A percentile compares a stretch with the other conserved stretches of the same genome.
These are phyloP conservation scores for Loriculus beryllinus DNA, from an alignment of 2,797 vertebrate species.

Conservation along the genomic window DNA sequence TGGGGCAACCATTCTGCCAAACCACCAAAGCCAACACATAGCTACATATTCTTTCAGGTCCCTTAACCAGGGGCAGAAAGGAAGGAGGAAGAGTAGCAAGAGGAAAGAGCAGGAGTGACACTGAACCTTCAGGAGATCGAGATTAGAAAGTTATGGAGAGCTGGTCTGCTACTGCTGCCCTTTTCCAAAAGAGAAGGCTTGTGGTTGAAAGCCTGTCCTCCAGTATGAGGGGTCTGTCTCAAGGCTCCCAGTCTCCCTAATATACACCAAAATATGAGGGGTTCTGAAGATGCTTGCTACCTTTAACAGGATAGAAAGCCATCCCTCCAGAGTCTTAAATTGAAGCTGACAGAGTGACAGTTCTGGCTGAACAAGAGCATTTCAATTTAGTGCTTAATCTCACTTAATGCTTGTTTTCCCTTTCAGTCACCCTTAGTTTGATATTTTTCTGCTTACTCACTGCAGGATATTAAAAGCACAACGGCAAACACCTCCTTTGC, in stretches of 20 bases:
- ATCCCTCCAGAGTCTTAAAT: not conserved
- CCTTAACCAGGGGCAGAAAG: not conserved
- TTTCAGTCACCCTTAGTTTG: conserved; percentile 31
- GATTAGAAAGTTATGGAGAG: not conserved
- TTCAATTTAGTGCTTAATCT: conserved; percentile 40
- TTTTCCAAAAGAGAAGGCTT: not conserved
- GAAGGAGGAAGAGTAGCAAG: not conserved
- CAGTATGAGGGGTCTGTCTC: not conserved
- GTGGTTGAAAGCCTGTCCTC: not conserved
- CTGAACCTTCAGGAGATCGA: not conserved
- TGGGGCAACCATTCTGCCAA: not conserved
- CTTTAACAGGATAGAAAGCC: not conserved
- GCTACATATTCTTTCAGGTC: not conserved
- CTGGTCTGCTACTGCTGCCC: not conserved
- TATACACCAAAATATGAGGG: not conserved
- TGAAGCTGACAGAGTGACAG: conserved; percentile 9
- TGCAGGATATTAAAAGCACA: conserved; percentile 28
- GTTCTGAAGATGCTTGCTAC: not conserved
- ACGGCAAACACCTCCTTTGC: not conserved
- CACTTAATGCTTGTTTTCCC: conserved; percentile 19
- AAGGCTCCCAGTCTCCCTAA: not conserved
- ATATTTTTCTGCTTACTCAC: conserved; percentile 48
- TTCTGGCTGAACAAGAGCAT: not conserved
- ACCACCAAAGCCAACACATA: not conserved
- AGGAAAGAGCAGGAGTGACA: not conserved